These are phyloP conservation scores for Ameiurus melas DNA, from an alignment of 2,113 vertebrate species.

Conservation along the genomic window DNA sequence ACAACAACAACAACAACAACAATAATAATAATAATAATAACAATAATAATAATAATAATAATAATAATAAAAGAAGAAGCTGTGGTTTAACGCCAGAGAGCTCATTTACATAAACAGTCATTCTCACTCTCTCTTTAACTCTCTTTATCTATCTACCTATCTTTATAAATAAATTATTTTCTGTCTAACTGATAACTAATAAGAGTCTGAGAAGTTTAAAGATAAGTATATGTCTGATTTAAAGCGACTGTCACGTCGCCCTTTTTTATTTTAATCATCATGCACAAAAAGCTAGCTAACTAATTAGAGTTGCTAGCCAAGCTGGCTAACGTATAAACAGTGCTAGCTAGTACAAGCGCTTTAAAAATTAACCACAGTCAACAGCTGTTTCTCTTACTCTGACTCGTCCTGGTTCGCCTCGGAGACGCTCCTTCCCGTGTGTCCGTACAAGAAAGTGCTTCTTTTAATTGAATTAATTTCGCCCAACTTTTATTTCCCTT, in stretches of 20 bases:
- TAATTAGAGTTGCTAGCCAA: constrained; percentile 36
- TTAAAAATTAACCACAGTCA: not conserved
- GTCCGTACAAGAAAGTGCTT: not conserved
- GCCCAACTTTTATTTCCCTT: not conserved
- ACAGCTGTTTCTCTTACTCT: constrained; percentile 17
- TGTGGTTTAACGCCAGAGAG: not conserved
- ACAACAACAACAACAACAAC: too few relatives aligned
- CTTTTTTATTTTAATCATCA: not conserved
- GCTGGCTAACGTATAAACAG: constrained; percentile 65
- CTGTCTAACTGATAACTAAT: not conserved
- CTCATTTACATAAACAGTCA: not conserved
- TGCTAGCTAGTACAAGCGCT: constrained; percentile 2
- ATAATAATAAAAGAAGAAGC: not conserved
- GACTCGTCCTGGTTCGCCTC: not conserved
- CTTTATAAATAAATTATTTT: too few relatives aligned
- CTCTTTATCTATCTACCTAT: not conserved
- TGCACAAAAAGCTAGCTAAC: constrained; percentile 8
- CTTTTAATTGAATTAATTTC: not conserved
- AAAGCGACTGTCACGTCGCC: not conserved
- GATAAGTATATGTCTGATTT: not conserved
- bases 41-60: not conserved
- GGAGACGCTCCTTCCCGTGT: constrained; percentile 2
- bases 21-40: too few relatives aligned
- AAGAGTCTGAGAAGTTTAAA: constrained; percentile 29
- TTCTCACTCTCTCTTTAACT: not conserved